These are phyloP conservation scores for Xestia sexstrigata DNA, from an alignment of 2,888 invertebrate species.

Conservation along the genomic window DNA sequence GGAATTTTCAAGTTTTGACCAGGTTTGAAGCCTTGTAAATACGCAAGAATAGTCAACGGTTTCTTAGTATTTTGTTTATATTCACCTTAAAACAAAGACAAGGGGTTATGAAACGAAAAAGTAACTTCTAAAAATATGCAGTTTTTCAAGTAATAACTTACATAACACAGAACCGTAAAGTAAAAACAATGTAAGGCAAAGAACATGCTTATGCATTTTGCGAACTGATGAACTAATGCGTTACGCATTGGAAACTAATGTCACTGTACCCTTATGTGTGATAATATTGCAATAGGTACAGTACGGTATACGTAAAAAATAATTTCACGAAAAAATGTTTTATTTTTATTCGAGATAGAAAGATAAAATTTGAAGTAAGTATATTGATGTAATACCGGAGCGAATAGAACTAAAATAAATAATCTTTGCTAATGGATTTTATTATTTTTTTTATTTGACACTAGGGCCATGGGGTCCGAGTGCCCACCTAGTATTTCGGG, in stretches of 20 bases:
- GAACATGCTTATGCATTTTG: constrained; percentile 77
- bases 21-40: constrained; percentile 25
- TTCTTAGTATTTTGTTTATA: constrained; percentile 15
- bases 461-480: too few relatives aligned
- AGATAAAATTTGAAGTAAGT: too few relatives aligned
- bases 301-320: constrained; percentile 58
- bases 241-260: constrained; percentile 22
- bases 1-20: constrained; percentile 40
- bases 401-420: background rate
- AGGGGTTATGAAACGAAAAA: background rate
- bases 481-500: too few relatives aligned
- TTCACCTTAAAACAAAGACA: constrained; percentile 59
- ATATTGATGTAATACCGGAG: too few relatives aligned
- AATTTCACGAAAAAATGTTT: background rate
- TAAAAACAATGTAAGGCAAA: constrained; percentile 59
- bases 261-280: constrained; percentile 29
- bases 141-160: constrained; percentile 44
- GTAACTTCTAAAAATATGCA: background rate
- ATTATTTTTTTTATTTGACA: too few relatives aligned
- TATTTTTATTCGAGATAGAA: background rate
- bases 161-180: constrained; percentile 32
- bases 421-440: background rate
- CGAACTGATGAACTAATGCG: constrained; percentile 69
- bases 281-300: constrained; percentile 28
- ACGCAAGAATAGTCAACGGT: constrained; percentile 19